Base-by-base conservation (phyloP, 1,140 invertebrate genomes). In the Cydia amplana region DNA sequence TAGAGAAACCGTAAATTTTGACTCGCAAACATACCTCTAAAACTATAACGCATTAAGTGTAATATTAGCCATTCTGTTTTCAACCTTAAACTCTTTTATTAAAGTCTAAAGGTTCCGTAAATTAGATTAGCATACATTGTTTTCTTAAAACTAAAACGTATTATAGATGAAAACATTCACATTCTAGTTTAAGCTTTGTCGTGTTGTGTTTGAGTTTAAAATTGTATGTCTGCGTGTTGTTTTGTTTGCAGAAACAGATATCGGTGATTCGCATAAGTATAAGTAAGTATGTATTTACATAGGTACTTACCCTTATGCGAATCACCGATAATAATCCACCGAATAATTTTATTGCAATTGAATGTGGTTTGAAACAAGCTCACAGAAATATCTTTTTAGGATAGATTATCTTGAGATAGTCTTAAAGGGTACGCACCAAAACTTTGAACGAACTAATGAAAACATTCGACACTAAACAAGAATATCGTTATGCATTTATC, bases 1-100 rank as follows among this genome's bases (percentile, higher is more conserved):
- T 28, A 32, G 64, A 67, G 64, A 28, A 32, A n/a, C 28, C 64
- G 64, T 67, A 67, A 67, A 67, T 67, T 67, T 64, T 67, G 28
- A 36, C 28, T 28, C 28, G 28, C 64, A 67, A 16, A n/a, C 64
- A 55, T 18, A 3, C 51, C 51, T 4, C n/a, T 55, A 55, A 55
- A 18, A 55, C n/a, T 55, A 1, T 55, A 55, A 55, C 16, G 51
- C n/a, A 9, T 20, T 18, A 55, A 55, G 51, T 1, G 18, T 49
- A 16, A 16, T 16, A 55, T 55, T 55, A 4, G 16, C 16, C 51
- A 18, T 55, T 1, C 51, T 18, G 9, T 7, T 55, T 55, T 7
- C 51, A 55, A 55, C 51, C 51, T 55, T 55, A 55, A 7, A 20
- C 0, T 5, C n/a, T 55, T 18, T 5, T n/a, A 55, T n/a, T 55